These are phyloP conservation scores for Myotis davidii DNA, from an alignment of 2,113 vertebrate species.

Conservation along the genomic window DNA sequence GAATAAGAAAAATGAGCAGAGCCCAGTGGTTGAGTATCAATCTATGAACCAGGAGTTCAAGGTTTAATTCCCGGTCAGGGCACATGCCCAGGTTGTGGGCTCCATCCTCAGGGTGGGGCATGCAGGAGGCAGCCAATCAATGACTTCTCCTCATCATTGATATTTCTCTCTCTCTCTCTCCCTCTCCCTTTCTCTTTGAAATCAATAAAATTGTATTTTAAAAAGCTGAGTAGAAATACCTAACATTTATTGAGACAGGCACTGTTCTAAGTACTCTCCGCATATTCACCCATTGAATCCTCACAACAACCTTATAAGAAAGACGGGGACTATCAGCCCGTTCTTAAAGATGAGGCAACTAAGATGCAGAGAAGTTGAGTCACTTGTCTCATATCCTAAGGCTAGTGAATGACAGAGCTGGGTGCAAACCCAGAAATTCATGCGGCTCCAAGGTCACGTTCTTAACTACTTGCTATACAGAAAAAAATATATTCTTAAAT, in stretches of 20 bases:
- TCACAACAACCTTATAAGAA: background rate
- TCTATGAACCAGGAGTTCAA: no score
- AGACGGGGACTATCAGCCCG: background rate
- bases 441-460: background rate
- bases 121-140: no score
- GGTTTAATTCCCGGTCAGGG: no score
- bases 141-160: no score
- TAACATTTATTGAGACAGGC: background rate
- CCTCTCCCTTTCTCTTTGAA: no score
- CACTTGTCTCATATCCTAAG: background rate
- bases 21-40: no score
- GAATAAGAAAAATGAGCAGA: background rate
- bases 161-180: no score
- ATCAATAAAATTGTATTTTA: no score
- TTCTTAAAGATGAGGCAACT: background rate
- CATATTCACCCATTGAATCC: background rate
- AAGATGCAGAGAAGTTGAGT: background rate
- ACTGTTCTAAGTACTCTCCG: background rate
- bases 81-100: no score
- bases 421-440: slow-evolving; percentile 4
- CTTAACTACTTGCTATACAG: slow-evolving; percentile 4
- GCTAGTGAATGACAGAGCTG: background rate
- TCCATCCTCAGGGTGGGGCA: no score
- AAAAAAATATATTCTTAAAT: background rate
- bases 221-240: background rate